A percentile compares a stretch with the other conserved stretches of the same genome.
Conservation (phyloP, 2,888 invertebrate species). For the Ryuthela nishihirai region DNA sequence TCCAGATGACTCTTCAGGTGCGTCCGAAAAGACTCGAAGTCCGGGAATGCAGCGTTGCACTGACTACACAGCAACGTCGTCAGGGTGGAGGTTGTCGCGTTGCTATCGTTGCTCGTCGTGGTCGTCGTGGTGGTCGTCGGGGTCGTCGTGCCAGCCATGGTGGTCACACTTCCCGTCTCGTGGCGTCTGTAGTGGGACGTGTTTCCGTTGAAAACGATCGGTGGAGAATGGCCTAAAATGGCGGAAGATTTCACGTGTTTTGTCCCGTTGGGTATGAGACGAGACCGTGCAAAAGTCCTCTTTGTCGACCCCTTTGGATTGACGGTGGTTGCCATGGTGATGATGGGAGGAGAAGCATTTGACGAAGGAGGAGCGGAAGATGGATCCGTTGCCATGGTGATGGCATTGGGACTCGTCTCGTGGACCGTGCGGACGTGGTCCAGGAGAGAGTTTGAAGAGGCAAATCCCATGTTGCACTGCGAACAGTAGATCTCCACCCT, state of each 20-base stretch:
- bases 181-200: conserved; percentile 23
- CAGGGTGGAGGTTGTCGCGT: conserved; percentile 53
- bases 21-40: conserved; percentile 78
- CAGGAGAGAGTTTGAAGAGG: conserved; percentile 55
- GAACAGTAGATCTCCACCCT: conserved; percentile 54
- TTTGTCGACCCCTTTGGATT: not conserved
- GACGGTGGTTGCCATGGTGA: conserved; percentile 6
- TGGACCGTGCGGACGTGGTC: conserved; percentile 58
- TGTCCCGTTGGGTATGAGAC: conserved; percentile 22
- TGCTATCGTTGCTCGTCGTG: no score
- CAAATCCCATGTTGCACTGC: conserved; percentile 58
- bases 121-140: no score
- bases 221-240: not conserved
- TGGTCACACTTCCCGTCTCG: conserved; percentile 22
- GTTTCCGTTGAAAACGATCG: conserved; percentile 17
- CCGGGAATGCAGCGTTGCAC: conserved; percentile 62
- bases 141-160: no score
- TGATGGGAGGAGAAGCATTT: conserved; percentile 7
- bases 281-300: conserved; percentile 19
- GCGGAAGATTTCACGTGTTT: conserved; percentile 23
- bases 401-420: conserved; percentile 43
- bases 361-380: no score
- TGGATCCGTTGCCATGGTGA: no score
- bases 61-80: conserved; percentile 73
- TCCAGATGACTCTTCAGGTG: conserved; percentile 73